Evolutionary conservation across 2,888 invertebrate genomes (phyloP).

Genomic region (Agrochola litura): DNA sequence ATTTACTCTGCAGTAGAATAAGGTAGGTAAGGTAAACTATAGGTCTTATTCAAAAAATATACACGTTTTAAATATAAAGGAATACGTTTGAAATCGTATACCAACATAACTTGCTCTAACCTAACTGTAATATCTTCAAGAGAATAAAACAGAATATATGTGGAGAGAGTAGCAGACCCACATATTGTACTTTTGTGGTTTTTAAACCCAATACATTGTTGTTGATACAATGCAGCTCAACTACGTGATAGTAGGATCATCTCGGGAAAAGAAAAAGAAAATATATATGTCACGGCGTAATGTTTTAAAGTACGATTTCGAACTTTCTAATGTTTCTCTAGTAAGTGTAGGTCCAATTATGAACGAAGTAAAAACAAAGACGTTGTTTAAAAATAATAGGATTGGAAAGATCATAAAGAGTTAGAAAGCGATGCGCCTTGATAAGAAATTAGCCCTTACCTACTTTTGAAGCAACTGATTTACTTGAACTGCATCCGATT

Average conservation of each 20-base stretch:
- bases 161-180: slow-evolving; percentile 15
- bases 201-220: slow-evolving; percentile 60
- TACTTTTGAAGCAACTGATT: too few species aligned
- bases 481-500: too few species aligned
- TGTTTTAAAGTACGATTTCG: not conserved
- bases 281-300: not conserved
- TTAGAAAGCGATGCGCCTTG: not conserved
- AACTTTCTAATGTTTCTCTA: not conserved
- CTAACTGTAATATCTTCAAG: not conserved
- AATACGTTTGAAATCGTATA: too few species aligned
- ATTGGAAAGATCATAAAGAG: not conserved
- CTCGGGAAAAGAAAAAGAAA: not conserved
- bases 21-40: not conserved
- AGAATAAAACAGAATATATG: slow-evolving; percentile 24
- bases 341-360: not conserved
- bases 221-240: slow-evolving; percentile 10
- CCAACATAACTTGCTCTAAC: too few species aligned
- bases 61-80: not conserved
- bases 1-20: not conserved
- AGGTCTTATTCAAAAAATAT: not conserved
- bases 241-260: slow-evolving; percentile 7
- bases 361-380: too few species aligned
- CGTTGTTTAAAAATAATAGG: not conserved
- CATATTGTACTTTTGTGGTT: slow-evolving; percentile 43
- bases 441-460: too few species aligned